Conservation (phyloP, 1,140 invertebrate genomes). For the Ylistrum balloti region DNA sequence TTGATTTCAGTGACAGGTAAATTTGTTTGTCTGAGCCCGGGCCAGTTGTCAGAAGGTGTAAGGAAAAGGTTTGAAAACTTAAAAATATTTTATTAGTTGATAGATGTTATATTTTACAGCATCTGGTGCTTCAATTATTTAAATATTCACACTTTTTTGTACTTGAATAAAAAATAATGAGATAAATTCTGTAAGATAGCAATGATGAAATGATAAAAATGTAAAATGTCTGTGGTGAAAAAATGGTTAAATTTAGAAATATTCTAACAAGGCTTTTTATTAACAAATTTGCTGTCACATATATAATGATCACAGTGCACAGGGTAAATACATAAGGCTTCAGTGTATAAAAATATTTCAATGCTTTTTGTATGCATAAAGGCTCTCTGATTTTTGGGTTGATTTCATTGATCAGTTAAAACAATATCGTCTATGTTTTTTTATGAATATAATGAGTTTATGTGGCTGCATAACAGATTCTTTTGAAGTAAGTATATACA, state of each 20-base stretch:
- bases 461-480: neutral
- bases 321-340: neutral
- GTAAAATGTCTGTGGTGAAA: neutral
- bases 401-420: neutral
- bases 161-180: neutral
- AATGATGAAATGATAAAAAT: neutral
- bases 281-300: neutral
- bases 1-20: slow-evolving; percentile 10
- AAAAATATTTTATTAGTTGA: neutral
- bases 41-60: neutral
- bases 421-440: neutral
- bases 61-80: neutral
- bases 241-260: neutral
- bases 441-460: too few species aligned
- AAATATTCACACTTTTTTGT: neutral
- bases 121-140: neutral
- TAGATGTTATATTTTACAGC: neutral
- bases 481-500: neutral
- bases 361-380: neutral
- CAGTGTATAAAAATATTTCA: neutral
- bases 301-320: neutral
- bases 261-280: neutral
- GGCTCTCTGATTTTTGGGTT: neutral
- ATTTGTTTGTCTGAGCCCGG: neutral
- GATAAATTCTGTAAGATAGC: neutral